Base-by-base conservation (phyloP, 2,113 vertebrate species). In the Lamprotornis superbus region DNA sequence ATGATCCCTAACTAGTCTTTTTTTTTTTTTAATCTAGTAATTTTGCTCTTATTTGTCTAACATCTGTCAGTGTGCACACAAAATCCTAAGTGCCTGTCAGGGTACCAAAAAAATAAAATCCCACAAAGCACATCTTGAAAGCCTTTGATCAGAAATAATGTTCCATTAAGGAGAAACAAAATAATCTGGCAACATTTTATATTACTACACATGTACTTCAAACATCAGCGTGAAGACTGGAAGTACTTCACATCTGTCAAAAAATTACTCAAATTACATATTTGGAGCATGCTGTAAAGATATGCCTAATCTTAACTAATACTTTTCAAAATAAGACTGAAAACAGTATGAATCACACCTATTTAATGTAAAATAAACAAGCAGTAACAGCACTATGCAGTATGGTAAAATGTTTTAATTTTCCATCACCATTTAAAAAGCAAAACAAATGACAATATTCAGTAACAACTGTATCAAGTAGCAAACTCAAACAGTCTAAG, bases 291-390 rank as follows among this genome's bases (percentile, higher is more conserved):
- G 33, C 52, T 79, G 25, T 42, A 92, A 79, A 3, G 7, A 63
- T 35, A 93, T 31, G 44, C 39, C 44, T 92, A 22, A 67, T 85
- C 59, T 89, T 87, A 88, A 91, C 57, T 68, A 86, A 65, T 65
- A 83, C 40, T 82, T 84, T 68, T 91, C 56, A 78, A 88, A 89
- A 16, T 50, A 86, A 52, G 65, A 74, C 63, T 57, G 81, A 63
- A 90, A 83, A 61, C 44, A 83, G 37, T 25, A 93, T 65, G 65
- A 95, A 87, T 90, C 82, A 83, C 49, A 87, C 56, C 63, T 89
- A 64, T 55, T 91, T 71, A 52, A 70, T 18, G 44, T 69, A 87
- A 95, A 89, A 82, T 7, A 31, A 97, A 79, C 56, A 84, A 92
- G 47, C 28, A 60, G 8, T 30, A 69, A 78, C 5, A 86, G 30